phyloP scores from a whole-genome alignment of 2,888 invertebrate genomes.

The Oscheius onirici region DNA sequence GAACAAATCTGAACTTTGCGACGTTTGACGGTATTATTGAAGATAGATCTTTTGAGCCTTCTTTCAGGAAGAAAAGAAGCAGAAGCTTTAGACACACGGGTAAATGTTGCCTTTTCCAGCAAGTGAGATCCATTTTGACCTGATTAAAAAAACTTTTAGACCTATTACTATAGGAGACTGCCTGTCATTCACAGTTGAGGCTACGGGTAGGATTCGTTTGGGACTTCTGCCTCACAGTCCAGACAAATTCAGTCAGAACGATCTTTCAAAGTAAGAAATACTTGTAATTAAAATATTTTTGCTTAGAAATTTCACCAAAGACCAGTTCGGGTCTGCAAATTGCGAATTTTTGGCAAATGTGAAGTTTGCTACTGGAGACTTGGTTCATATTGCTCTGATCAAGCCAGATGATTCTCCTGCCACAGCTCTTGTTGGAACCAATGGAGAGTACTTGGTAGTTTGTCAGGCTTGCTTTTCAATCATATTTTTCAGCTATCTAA shows the following conservation, averaged over 20 bases:
- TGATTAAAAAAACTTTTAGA: neutral
- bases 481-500: constrained; percentile 20
- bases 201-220: constrained; percentile 10
- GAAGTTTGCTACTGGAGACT: constrained; percentile 17
- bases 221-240: constrained; percentile 15
- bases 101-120: constrained; percentile 29
- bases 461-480: neutral
- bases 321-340: constrained; percentile 18
- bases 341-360: constrained; percentile 13
- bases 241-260: neutral
- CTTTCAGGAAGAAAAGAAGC: constrained; percentile 12
- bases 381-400: constrained; percentile 22
- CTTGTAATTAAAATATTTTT: neutral
- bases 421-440: constrained; percentile 21
- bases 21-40: constrained; percentile 11
- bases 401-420: constrained; percentile 5
- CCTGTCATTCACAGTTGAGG: constrained; percentile 17
- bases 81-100: constrained; percentile 14
- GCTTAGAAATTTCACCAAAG: constrained; percentile 15
- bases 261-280: constrained; percentile 3
- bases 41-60: too few species aligned
- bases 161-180: constrained; percentile 15
- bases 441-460: constrained; percentile 23
- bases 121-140: neutral
- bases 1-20: constrained; percentile 5